Evolutionary conservation across 1,140 invertebrate genomes (phyloP).

Genomic region (Cotesia chilonis): DNA sequence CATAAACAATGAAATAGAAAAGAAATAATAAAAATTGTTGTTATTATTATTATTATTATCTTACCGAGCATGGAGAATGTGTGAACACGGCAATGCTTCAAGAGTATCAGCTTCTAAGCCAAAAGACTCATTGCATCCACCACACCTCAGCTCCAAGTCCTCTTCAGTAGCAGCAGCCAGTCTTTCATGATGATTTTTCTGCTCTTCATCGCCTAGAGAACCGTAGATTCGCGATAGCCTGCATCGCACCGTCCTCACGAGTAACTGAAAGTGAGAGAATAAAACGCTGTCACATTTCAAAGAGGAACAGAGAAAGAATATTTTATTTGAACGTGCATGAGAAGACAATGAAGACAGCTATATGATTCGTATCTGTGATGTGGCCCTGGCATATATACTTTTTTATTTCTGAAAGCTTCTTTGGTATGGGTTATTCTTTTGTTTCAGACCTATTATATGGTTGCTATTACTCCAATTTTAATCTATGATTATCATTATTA

Average conservation of each 20-base stretch:
- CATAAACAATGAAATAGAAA: conserved; percentile 3
- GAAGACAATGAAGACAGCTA: conserved; percentile 6
- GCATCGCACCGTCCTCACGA: conserved; percentile 79
- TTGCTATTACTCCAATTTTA: background rate
- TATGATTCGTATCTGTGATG: conserved; percentile 10
- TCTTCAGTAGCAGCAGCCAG: conserved; percentile 76
- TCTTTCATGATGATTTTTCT: conserved; percentile 76
- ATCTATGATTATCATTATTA: background rate
- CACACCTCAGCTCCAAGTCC: conserved; percentile 79
- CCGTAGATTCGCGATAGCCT: conserved; percentile 81
- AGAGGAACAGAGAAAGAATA: background rate
- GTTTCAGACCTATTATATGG: background rate
- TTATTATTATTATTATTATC: background rate
- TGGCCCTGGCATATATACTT: conserved; percentile 15
- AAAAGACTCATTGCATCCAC: conserved; percentile 78
- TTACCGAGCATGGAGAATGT: conserved; percentile 85
- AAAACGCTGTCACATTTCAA: background rate
- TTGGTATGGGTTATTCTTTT: background rate
- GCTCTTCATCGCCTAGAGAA: conserved; percentile 81
- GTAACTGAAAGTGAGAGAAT: conserved; percentile 66
- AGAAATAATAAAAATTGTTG: background rate
- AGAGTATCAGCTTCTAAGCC: conserved; percentile 77
- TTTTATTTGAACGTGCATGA: no score
- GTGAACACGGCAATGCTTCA: conserved; percentile 83
- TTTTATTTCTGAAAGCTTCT: background rate